A percentile compares a stretch with the other conserved stretches of the same genome.
Evolutionary conservation across 2,888 invertebrate genomes (phyloP).

Genomic region (Philereme vetulata): DNA sequence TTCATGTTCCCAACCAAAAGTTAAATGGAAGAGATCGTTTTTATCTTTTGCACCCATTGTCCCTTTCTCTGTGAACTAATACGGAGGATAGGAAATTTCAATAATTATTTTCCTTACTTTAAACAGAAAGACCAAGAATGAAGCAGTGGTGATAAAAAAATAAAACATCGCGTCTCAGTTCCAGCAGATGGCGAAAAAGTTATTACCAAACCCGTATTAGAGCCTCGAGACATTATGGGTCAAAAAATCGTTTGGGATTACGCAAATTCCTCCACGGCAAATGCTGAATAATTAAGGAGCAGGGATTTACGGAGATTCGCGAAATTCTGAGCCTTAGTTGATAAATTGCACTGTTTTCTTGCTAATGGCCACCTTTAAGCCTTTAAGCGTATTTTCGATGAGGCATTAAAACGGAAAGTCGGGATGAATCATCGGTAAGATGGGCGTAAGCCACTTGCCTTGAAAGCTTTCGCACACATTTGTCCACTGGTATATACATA

Average conservation of each 20-base stretch:
- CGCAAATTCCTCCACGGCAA: slow-evolving; percentile 67
- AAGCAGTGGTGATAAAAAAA: neutral
- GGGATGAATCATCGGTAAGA: slow-evolving; percentile 35
- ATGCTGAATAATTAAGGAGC: slow-evolving; percentile 71
- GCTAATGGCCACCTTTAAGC: slow-evolving; percentile 62
- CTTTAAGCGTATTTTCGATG: slow-evolving; percentile 46
- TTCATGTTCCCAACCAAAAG: no score
- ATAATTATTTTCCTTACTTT: no score
- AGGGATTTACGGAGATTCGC: slow-evolving; percentile 63
- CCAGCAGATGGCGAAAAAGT: slow-evolving; percentile 4
- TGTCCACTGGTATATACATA: no score
- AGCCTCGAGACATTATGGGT: slow-evolving; percentile 32
- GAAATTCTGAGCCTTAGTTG: slow-evolving; percentile 68
- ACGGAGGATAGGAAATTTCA: no score
- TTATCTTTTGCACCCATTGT: no score
- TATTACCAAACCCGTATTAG: slow-evolving; percentile 23
- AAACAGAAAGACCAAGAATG: neutral
- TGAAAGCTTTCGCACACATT: neutral
- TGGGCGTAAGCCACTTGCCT: slow-evolving; percentile 6
- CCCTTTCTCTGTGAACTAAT: no score
- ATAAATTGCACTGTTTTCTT: slow-evolving; percentile 76
- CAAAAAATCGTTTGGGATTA: slow-evolving; percentile 65
- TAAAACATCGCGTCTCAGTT: neutral
- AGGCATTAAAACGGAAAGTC: slow-evolving; percentile 45
- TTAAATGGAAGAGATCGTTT: no score